Evolutionary conservation across 2,113 vertebrate species (phyloP).

Genomic region (Scytalopus superciliaris): DNA sequence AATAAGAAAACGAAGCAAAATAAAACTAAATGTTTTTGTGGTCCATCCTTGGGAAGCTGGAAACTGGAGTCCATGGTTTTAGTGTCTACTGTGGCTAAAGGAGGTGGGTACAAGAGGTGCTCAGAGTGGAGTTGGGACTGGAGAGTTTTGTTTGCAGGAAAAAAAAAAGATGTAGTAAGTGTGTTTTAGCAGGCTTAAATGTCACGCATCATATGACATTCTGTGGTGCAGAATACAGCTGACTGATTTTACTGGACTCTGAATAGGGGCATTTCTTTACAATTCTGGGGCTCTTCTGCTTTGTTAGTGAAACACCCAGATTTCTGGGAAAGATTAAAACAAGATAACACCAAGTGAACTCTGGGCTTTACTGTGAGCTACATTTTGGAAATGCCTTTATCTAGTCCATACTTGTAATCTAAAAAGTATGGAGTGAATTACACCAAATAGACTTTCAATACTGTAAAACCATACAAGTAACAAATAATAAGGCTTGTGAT

Average conservation of each 20-base stretch:
- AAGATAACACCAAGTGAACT: neutral
- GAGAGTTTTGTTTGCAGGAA: neutral
- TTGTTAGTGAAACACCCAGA: neutral
- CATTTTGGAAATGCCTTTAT: neutral
- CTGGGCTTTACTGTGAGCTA: neutral
- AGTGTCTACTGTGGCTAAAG: neutral
- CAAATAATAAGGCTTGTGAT: neutral
- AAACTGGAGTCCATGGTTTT: neutral
- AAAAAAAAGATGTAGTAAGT: neutral
- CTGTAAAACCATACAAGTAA: neutral
- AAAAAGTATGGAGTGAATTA: neutral
- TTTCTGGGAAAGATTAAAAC: neutral
- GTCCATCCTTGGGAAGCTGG: neutral
- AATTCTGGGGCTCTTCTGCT: neutral
- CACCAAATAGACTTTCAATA: neutral
- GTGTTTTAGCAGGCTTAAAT: neutral
- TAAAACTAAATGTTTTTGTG: neutral
- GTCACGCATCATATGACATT: neutral
- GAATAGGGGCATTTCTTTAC: neutral
- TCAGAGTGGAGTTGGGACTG: neutral
- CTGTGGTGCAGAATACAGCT: neutral
- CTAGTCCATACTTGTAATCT: neutral
- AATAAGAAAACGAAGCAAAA: neutral
- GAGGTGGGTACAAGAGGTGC: neutral
- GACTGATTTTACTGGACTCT: neutral